Percentiles rank a stretch among this genome's conserved stretches.
These are phyloP conservation scores for Megalops cyprinoides DNA, from an alignment of 2,797 vertebrate species.

Conservation along the genomic window DNA sequence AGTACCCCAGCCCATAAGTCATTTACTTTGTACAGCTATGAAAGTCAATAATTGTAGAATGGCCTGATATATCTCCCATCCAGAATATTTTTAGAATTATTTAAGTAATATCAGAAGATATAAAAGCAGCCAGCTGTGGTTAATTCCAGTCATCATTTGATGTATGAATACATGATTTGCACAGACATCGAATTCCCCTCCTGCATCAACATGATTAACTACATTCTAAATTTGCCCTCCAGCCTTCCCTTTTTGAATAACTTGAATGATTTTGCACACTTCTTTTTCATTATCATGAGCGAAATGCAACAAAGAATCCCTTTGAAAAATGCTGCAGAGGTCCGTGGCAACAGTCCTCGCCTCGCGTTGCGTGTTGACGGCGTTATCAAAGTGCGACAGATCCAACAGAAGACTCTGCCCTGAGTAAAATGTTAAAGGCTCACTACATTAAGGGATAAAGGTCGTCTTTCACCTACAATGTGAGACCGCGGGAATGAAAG, in stretches of 20 bases:
- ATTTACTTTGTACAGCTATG: no score
- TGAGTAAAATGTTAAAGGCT: slow-evolving; percentile 18
- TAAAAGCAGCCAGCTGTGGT: neutral
- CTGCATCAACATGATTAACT: neutral
- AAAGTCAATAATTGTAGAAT: neutral
- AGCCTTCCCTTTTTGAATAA: neutral
- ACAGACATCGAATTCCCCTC: neutral
- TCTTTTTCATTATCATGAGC: neutral
- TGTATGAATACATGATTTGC: neutral
- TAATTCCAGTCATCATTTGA: neutral
- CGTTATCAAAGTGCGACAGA: neutral
- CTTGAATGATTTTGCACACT: neutral
- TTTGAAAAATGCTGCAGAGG: neutral
- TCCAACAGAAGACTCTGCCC: neutral
- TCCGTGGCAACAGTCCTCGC: neutral
- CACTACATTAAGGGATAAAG: slow-evolving; percentile 1
- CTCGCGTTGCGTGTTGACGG: neutral
- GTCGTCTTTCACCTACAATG: neutral
- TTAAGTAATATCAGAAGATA: neutral
- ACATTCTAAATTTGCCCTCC: neutral
- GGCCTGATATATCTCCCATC: neutral
- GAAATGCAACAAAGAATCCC: neutral
- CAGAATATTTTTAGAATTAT: neutral
- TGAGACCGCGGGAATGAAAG: neutral
- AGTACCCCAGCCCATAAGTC: no score